These are phyloP conservation scores for Drosophila tanythrix DNA, from an alignment of 2,888 invertebrate species.

Conservation along the genomic window DNA sequence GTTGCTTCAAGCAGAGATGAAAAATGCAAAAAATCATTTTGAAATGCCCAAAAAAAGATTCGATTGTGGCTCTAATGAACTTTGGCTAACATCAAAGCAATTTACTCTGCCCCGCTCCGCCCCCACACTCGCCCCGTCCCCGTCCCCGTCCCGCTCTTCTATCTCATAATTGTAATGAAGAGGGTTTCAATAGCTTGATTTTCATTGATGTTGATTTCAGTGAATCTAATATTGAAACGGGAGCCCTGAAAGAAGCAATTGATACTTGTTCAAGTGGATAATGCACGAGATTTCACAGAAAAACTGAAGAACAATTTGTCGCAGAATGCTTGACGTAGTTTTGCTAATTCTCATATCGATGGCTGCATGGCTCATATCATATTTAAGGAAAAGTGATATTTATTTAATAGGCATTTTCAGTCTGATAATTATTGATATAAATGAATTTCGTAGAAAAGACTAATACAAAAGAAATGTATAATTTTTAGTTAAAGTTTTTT, in stretches of 20 bases:
- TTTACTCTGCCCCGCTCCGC: background rate
- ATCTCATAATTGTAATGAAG: slow-evolving; percentile 39
- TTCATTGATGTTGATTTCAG: slow-evolving; percentile 42
- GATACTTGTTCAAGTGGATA: slow-evolving; percentile 33
- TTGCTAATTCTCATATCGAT: background rate
- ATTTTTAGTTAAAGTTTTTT: background rate
- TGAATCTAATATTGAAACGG: slow-evolving; percentile 23
- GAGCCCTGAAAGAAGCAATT: slow-evolving; percentile 26
- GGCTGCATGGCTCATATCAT: background rate
- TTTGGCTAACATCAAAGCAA: slow-evolving; percentile 47
- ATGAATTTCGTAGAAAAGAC: no score
- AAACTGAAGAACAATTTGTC: background rate
- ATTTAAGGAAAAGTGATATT: background rate
- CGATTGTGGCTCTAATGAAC: slow-evolving; percentile 47
- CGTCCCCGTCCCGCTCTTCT: background rate
- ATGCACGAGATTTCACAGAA: slow-evolving; percentile 2
- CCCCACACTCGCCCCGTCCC: no score
- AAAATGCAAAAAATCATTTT: slow-evolving; percentile 21
- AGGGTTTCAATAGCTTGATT: slow-evolving; percentile 55
- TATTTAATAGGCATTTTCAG: background rate
- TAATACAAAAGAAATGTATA: background rate
- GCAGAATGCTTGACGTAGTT: background rate
- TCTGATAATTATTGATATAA: no score
- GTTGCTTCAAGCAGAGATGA: background rate
- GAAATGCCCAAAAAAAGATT: slow-evolving; percentile 21